Conservation (phyloP, 2,113 vertebrate species). For the Pterocles burchelli region DNA sequence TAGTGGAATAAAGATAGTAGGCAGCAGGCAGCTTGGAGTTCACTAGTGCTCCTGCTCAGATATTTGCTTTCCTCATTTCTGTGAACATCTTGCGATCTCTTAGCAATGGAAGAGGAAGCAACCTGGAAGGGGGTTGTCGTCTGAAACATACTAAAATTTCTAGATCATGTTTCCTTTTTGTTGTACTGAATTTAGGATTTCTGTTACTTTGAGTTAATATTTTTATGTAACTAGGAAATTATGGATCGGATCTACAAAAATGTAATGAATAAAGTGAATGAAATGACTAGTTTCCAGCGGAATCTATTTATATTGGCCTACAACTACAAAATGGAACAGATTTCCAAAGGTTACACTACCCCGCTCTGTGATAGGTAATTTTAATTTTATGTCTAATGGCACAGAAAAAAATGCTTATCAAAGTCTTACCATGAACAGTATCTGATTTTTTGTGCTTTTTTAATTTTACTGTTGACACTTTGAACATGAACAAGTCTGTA, state of each 20-base stretch:
- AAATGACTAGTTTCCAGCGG: constrained; percentile 87
- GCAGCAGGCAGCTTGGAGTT: background rate
- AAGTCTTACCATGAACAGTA: background rate
- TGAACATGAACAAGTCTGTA: background rate
- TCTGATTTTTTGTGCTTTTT: background rate
- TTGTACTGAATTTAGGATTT: background rate
- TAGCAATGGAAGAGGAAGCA: background rate
- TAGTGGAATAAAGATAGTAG: background rate
- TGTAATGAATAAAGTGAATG: constrained; percentile 91
- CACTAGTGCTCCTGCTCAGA: background rate
- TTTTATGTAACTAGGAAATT: constrained; percentile 83
- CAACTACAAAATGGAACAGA: constrained; percentile 98
- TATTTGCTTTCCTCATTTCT: background rate
- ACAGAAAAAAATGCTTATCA: background rate
- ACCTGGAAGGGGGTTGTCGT: background rate
- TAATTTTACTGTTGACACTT: background rate
- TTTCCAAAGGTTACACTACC: constrained; percentile 85
- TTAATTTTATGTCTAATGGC: background rate
- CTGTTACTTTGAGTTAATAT: background rate
- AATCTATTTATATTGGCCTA: constrained; percentile 92
- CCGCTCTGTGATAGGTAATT: constrained; percentile 89
- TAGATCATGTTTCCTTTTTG: background rate
- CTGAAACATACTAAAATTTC: background rate
- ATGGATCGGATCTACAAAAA: constrained; percentile 98
- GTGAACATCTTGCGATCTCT: background rate